Percentiles rank a stretch among this genome's conserved stretches.
Conservation (phyloP, 2,888 invertebrate genomes). For the Onchidella celtica region DNA sequence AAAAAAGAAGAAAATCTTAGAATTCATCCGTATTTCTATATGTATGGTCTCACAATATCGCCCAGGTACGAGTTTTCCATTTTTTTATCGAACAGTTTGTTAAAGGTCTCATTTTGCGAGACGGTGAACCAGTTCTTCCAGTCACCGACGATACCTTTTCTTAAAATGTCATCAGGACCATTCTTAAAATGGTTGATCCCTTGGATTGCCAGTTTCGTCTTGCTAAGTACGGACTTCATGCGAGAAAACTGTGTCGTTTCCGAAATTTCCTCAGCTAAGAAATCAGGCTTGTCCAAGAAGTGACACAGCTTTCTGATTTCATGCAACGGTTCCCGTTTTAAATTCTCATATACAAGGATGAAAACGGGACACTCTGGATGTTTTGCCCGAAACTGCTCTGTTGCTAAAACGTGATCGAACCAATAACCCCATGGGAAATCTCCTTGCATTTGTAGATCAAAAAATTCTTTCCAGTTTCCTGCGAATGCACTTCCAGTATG, state of each 20-base stretch:
- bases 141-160: conserved; percentile 43
- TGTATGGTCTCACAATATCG: conserved; percentile 11
- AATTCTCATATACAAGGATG: conserved; percentile 11
- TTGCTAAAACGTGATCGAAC: conserved; percentile 29
- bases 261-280: neutral
- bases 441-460: conserved; percentile 20
- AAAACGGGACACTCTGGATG: conserved; percentile 16
- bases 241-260: conserved; percentile 11
- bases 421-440: conserved; percentile 24
- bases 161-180: conserved; percentile 26
- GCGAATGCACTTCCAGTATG: neutral
- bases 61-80: conserved; percentile 37
- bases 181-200: conserved; percentile 13
- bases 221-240: neutral
- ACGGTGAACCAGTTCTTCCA: conserved; percentile 52
- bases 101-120: conserved; percentile 42
- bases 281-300: conserved; percentile 12
- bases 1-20: too few relatives aligned
- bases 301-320: neutral
- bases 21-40: too few relatives aligned
- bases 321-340: conserved; percentile 1
- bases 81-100: conserved; percentile 33
- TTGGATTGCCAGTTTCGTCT: conserved; percentile 14
- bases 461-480: conserved; percentile 13
- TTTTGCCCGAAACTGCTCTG: neutral